Conservation (phyloP, 1,140 invertebrate genomes). For the Acromyrmex echinatior region DNA sequence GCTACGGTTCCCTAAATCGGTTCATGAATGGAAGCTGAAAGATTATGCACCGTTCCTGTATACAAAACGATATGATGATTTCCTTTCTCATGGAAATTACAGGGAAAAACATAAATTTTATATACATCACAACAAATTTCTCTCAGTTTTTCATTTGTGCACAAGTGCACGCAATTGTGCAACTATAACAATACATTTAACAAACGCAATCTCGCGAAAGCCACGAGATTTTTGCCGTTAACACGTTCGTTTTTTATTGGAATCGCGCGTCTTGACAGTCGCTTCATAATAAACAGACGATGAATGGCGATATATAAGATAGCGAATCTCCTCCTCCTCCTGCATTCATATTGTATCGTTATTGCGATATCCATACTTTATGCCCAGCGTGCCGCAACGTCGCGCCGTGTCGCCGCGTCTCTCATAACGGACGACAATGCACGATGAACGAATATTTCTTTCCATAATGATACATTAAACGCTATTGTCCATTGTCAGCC, state of each 20-base stretch:
- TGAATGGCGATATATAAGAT: slow-evolving; percentile 8
- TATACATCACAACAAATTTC: background rate
- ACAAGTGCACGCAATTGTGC: background rate
- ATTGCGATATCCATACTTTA: slow-evolving; percentile 59
- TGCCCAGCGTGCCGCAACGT: slow-evolving; percentile 1
- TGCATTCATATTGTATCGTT: slow-evolving; percentile 39
- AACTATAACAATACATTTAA: background rate
- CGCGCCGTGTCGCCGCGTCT: background rate
- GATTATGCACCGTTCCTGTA: background rate
- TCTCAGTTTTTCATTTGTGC: background rate
- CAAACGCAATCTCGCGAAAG: background rate
- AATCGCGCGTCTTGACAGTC: background rate
- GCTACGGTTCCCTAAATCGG: background rate
- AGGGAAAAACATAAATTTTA: background rate
- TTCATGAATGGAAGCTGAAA: background rate
- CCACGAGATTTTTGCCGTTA: background rate
- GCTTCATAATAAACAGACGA: slow-evolving; percentile 18
- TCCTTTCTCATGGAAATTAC: background rate
- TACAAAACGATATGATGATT: background rate
- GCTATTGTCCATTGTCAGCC: slow-evolving; percentile 59
- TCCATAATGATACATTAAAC: slow-evolving; percentile 62
- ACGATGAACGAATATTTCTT: slow-evolving; percentile 59
- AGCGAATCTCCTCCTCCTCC: background rate
- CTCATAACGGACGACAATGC: slow-evolving; percentile 26
- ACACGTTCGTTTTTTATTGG: background rate